Evolutionary conservation across 2,113 vertebrate genomes (phyloP).

Genomic region (Xenopus tropicalis): DNA sequence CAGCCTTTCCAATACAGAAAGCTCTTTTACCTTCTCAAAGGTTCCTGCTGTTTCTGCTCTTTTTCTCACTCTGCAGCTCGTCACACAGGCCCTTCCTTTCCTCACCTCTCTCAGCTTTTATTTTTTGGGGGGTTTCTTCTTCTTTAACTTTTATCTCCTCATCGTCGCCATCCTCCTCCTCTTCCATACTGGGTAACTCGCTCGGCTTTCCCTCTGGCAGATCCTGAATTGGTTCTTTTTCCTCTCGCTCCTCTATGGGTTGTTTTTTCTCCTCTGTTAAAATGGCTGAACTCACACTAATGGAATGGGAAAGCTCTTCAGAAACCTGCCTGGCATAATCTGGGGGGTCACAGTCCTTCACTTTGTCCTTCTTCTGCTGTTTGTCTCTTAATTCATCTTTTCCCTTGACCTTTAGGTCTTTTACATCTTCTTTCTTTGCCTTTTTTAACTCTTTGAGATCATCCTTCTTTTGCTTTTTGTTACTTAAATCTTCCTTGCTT

Average conservation of each 20-base stretch:
- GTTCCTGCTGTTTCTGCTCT: slow-evolving; percentile 62
- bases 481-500: slow-evolving; percentile 67
- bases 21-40: slow-evolving; percentile 60
- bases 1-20: slow-evolving; percentile 59
- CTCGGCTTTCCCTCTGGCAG: not conserved
- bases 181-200: slow-evolving; percentile 26
- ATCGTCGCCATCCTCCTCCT: slow-evolving; percentile 60
- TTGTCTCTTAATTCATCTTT: slow-evolving; percentile 70
- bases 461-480: slow-evolving; percentile 82
- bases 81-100: slow-evolving; percentile 63
- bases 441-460: slow-evolving; percentile 74
- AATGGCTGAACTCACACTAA: slow-evolving; percentile 44
- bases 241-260: slow-evolving; percentile 40
- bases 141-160: slow-evolving; percentile 64
- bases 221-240: slow-evolving; percentile 22
- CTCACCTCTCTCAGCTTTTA: slow-evolving; percentile 57
- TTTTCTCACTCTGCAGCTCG: slow-evolving; percentile 68
- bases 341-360: not conserved
- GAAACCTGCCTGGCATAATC: not conserved
- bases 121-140: slow-evolving; percentile 60
- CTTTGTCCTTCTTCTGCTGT: slow-evolving; percentile 56
- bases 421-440: slow-evolving; percentile 65
- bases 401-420: slow-evolving; percentile 67
- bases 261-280: slow-evolving; percentile 50
- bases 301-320: slow-evolving; percentile 48